Conservation (phyloP, 2,797 vertebrate species). For the Cuniculus paca region DNA sequence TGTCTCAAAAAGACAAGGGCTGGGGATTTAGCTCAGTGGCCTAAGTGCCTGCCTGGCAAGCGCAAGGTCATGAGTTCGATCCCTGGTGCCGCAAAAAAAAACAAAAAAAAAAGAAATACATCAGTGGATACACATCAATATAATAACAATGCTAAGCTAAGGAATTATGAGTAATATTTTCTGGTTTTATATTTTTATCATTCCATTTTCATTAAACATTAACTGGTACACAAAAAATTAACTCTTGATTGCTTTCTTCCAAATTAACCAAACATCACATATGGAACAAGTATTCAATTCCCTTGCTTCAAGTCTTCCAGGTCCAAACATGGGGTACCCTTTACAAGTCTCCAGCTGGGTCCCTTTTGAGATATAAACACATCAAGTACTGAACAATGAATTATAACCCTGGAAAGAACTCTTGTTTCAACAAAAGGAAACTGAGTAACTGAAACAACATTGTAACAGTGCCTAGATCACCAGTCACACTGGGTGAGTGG, state of each 20-base stretch:
- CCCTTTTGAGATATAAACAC: not conserved
- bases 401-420: conserved; percentile 10
- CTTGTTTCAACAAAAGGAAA: conserved; percentile 14
- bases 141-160: not conserved
- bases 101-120: too few relatives aligned
- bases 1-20: too few relatives aligned
- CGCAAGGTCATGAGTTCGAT: too few relatives aligned
- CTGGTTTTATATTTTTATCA: conserved; percentile 33
- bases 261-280: not conserved
- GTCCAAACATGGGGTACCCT: not conserved
- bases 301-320: conserved; percentile 49
- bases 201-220: not conserved
- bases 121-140: not conserved
- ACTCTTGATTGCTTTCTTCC: conserved; percentile 50
- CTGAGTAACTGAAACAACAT: conserved; percentile 7
- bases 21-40: too few relatives aligned
- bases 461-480: not conserved
- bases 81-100: too few relatives aligned
- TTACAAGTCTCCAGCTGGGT: not conserved
- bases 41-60: too few relatives aligned
- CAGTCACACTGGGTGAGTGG: not conserved
- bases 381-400: not conserved
- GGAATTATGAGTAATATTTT: not conserved
- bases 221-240: not conserved
- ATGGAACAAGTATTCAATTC: conserved; percentile 42